Percentiles rank a stretch among this genome's conserved stretches.
Evolutionary conservation across 2,113 vertebrate species (phyloP).

Genomic region (Ovibos moschatus): DNA sequence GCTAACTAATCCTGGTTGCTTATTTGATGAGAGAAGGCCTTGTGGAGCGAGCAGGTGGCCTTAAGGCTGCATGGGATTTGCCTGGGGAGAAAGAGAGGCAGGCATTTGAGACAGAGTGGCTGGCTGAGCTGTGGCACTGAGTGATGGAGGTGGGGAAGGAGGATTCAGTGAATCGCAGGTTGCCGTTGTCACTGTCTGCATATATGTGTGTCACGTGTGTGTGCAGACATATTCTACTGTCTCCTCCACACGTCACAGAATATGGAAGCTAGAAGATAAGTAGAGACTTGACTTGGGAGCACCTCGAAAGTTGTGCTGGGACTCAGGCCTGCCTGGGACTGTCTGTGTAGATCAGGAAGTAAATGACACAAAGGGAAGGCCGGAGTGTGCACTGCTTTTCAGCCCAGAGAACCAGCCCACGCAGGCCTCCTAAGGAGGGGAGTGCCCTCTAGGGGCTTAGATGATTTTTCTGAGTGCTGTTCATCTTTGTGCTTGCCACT

Average conservation of each 20-base stretch:
- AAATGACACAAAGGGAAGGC: neutral
- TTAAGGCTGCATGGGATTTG: neutral
- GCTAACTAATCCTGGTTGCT: neutral
- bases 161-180: neutral
- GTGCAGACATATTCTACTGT: neutral
- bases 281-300: neutral
- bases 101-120: neutral
- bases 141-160: neutral
- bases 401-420: neutral
- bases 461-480: neutral
- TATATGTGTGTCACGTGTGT: neutral
- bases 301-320: neutral
- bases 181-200: neutral
- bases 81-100: neutral
- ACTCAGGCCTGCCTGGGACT: neutral
- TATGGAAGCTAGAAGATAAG: neutral
- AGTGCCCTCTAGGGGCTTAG: constrained; percentile 67
- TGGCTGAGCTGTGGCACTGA: neutral
- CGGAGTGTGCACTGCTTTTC: fast-evolving
- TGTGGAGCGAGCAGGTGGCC: neutral
- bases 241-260: neutral
- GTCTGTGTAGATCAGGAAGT: neutral
- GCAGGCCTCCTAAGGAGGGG: neutral
- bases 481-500: neutral
- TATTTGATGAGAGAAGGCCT: neutral